Base-by-base conservation (phyloP, 2,888 invertebrate genomes). In the Cephus spinipes region DNA sequence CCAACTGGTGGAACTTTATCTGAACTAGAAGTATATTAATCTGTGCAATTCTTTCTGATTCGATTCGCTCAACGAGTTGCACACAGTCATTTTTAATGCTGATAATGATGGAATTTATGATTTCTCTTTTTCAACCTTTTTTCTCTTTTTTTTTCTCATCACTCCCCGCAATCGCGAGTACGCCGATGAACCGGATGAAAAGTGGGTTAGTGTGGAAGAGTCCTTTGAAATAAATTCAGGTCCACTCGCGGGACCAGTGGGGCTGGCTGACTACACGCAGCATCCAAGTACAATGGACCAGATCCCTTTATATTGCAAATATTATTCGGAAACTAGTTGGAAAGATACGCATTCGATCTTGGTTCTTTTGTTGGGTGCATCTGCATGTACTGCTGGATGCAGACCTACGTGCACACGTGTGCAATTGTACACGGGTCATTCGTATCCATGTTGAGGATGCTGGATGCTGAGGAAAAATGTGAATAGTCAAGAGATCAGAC, bases 261-360 rank as follows among this genome's bases (percentile, higher is more conserved):
- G 36, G 69, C 33, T 73, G 68, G 69, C 33, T 68, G 73, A 55
- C 79, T 68, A 34, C 35, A 15, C 69, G 30, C 35, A 76, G 73
- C 74, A 55, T 40, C 75, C 68, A 71, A n/a, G 23, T 76, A 77
- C 80, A 78, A 75, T 34, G 40, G 74, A 77, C 74, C 74, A 77
- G 74, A 68, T 68, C 76, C 79, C 73, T 79, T 79, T 78, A 78
- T 81, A 78, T 75, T 68, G 82, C 77, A 77, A 78, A 76, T 81
- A 77, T 80, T 80, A 80, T 81, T 82, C 77, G 83, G 73, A 76
- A 84, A 81, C 82, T 79, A 79, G 78, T 75, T 79, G 76, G 81
- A 75, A 79, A 82, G 81, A 82, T 85, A 85, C 81, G 83, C 78
- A 81, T 83, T 84, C 81, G 84, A 86, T 86, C 83, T 79, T 68